A percentile compares a stretch with the other conserved stretches of the same genome.
These are phyloP conservation scores for Camponotus pennsylvanicus DNA, from an alignment of 1,140 invertebrate species.

Conservation along the genomic window DNA sequence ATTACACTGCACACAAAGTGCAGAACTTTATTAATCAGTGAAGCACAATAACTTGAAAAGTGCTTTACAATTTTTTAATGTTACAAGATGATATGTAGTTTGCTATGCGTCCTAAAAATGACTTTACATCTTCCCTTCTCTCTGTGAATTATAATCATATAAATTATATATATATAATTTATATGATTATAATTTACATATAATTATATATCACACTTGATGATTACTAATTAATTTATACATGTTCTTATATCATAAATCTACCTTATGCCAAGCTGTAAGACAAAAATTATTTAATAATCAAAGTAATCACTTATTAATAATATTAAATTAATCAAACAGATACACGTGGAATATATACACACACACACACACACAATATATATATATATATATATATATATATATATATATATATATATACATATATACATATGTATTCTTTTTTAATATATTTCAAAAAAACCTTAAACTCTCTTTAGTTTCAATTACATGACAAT, in stretches of 20 bases:
- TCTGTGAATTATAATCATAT: too few species aligned
- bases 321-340: not conserved
- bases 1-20: slow-evolving; percentile 26
- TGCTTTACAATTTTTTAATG: not conserved
- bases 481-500: not conserved
- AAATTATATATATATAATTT: not conserved
- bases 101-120: not conserved
- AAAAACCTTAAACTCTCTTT: not conserved
- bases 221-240: not conserved
- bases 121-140: not conserved
- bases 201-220: not conserved
- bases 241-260: not conserved
- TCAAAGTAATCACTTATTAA: not conserved
- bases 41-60: slow-evolving; percentile 13
- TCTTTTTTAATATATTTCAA: not conserved
- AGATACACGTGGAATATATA: not conserved
- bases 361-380: not conserved
- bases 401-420: not conserved
- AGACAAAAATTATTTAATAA: not conserved
- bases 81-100: not conserved
- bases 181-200: not conserved
- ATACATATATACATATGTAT: not conserved
- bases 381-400: not conserved
- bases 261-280: not conserved
- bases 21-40: slow-evolving; percentile 31